A percentile compares a stretch with the other conserved stretches of the same genome.
phyloP scores from a whole-genome alignment of 2,797 vertebrate genomes.

The Morus bassanus region DNA sequence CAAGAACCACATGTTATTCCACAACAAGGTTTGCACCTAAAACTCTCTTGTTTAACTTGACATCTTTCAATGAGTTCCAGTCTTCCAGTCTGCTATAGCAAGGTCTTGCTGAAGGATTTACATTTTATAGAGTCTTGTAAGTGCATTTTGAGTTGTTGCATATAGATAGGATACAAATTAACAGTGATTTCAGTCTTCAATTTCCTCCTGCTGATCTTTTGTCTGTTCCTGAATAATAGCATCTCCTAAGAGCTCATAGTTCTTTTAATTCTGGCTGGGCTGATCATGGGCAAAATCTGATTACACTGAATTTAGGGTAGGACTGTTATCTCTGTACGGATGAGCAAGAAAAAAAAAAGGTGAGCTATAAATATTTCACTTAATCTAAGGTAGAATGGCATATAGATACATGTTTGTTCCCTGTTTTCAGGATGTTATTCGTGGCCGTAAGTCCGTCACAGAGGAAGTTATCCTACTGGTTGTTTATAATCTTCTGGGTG shows the following conservation, averaged over 20 bases:
- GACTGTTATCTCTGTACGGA: background rate
- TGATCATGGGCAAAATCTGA: background rate
- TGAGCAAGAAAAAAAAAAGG: background rate
- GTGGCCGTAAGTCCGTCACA: conserved; percentile 35
- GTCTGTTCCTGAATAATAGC: background rate
- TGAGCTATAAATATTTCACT: background rate
- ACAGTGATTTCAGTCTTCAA: background rate
- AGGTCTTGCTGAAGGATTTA: background rate
- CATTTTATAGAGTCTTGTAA: background rate
- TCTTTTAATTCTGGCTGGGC: background rate
- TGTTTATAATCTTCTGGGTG: conserved; percentile 69
- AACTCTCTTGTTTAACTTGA: background rate
- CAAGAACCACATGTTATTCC: background rate
- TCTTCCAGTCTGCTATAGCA: background rate
- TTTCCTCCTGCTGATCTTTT: background rate
- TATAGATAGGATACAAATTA: background rate
- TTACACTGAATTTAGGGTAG: background rate
- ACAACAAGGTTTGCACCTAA: background rate
- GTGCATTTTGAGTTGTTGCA: background rate
- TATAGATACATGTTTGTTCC: background rate
- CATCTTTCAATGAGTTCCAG: background rate
- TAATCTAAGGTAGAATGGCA: background rate
- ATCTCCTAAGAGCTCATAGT: background rate
- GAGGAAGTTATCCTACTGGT: conserved; percentile 67
- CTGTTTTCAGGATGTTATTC: conserved; percentile 71